Base-by-base conservation (phyloP, 2,797 vertebrate genomes). In the Gymnoscopelus braueri region DNA sequence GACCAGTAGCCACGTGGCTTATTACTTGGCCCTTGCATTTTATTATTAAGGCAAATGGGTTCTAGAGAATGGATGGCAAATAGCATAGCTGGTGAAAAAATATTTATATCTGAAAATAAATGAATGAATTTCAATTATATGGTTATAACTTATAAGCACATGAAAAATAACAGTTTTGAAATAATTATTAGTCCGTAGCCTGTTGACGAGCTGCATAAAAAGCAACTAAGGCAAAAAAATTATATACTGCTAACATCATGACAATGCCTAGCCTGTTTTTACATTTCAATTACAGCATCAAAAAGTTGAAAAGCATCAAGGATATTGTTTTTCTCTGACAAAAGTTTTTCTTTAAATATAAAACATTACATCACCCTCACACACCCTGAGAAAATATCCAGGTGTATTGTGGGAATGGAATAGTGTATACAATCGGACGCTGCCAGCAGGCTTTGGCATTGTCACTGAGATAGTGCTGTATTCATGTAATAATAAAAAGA, bases 31-130 rank as follows among this genome's bases (percentile, higher is more conserved):
- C 91, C 89, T 90, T 91, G 92, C 89, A 92, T 77, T 80, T n/a
- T n/a, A n/a, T 73, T 56, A 70, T 94, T 94, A 95, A 95, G 94
- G 94, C 94, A 94, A 93, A 91, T 93, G 93, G 93, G 92, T 91
- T 61, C 23, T 19, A 69, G 49, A 5, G 35, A 35, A 35, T 5
- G 35, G 35, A 35, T 35, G 7, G n/a, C n/a, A 35, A 70, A 39
- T 23, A 69, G 32, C 14, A 68, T 23, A 50, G 26, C 56, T 55
- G 24, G 35, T 35, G 35, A 35, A 35, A 35, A 35, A 5, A 29
- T 29, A 4, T 35, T 35, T 35, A 35, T 35, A 35, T 39, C 7
- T 39, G 7, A 8, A 19, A 35, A 39, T 14, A 35, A 35, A 7
- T 3, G 60, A n/a, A 62, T 49, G 49, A 5, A 19, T n/a, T 47